phyloP scores from a whole-genome alignment of 2,113 vertebrate genomes.

The Bucco capensis region DNA sequence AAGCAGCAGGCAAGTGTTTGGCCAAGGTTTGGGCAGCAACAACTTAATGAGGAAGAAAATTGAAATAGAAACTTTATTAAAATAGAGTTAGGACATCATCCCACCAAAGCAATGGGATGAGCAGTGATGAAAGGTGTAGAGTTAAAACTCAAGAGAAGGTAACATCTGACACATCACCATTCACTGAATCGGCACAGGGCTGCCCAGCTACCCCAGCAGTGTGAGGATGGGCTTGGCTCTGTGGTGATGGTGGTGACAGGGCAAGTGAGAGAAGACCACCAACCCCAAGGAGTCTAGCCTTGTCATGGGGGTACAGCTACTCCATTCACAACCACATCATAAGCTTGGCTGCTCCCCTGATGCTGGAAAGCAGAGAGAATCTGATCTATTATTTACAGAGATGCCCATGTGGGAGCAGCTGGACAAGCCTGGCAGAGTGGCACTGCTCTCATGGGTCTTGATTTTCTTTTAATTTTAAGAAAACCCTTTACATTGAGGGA shows the following conservation, averaged over 20 bases:
- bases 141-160: background rate
- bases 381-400: conserved; percentile 46
- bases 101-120: fast-evolving
- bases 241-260: background rate
- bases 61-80: background rate
- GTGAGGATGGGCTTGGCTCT: background rate
- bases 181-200: background rate
- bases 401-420: background rate
- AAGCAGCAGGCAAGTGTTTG: background rate
- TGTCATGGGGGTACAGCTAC: background rate
- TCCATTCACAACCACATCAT: background rate
- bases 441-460: background rate
- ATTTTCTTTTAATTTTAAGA: background rate
- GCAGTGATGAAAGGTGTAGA: fast-evolving
- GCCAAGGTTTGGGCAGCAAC: background rate
- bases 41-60: background rate
- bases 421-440: background rate
- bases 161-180: background rate
- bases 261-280: background rate
- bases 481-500: background rate
- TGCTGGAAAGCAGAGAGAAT: background rate
- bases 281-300: background rate
- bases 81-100: background rate
- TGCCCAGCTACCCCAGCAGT: fast-evolving
- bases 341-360: background rate